Evolutionary conservation across 2,888 invertebrate genomes (phyloP).

Genomic region (Andrena dorsata): DNA sequence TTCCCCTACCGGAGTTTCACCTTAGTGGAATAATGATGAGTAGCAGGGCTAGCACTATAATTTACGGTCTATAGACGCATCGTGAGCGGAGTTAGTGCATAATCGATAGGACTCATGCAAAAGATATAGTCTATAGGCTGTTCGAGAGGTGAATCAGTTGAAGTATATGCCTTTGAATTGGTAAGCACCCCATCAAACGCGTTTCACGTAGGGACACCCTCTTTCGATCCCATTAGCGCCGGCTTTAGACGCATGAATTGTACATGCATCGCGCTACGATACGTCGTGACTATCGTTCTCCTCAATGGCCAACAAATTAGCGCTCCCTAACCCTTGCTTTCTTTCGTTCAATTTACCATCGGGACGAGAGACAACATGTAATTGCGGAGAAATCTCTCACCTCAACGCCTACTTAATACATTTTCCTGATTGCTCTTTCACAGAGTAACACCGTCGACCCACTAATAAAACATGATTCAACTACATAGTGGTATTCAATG

Average conservation of each 20-base stretch:
- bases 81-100: constrained; percentile 31
- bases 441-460: too few relatives aligned
- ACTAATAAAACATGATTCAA: too few relatives aligned
- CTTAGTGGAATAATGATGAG: constrained; percentile 26
- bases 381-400: background rate
- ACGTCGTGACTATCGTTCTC: constrained; percentile 46
- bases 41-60: constrained; percentile 35
- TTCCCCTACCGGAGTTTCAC: constrained; percentile 16
- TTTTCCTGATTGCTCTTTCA: constrained; percentile 9
- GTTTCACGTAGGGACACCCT: constrained; percentile 51
- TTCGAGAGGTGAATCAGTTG: constrained; percentile 28
- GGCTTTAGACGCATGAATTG: constrained; percentile 59
- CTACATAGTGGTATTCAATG: too few relatives aligned
- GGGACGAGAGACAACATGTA: background rate
- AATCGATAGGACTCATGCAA: constrained; percentile 40
- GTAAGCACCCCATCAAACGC: constrained; percentile 48
- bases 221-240: constrained; percentile 57
- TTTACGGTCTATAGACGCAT: constrained; percentile 44
- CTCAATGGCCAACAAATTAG: constrained; percentile 48
- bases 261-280: constrained; percentile 57
- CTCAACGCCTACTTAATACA: background rate
- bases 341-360: constrained; percentile 24
- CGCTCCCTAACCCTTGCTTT: constrained; percentile 14
- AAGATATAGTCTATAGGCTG: constrained; percentile 40
- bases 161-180: constrained; percentile 42